Percentiles rank a stretch among this genome's conserved stretches.
Evolutionary conservation across 1,140 invertebrate genomes (phyloP).

Genomic region (Procambarus virginalis): DNA sequence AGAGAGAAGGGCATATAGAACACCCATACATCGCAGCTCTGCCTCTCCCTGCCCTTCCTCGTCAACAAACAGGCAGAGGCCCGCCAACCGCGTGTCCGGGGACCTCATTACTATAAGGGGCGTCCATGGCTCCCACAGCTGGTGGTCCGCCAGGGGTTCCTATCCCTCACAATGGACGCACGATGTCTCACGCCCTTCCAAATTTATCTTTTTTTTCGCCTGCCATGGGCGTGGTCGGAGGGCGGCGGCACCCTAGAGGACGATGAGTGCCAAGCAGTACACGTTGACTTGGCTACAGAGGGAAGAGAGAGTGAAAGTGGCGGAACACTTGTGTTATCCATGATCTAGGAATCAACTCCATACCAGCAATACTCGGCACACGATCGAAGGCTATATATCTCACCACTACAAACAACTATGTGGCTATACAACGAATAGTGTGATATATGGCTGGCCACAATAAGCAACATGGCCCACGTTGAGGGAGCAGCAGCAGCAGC

Average conservation of each 20-base stretch:
- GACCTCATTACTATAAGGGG: constrained; percentile 14
- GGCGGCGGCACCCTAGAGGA: background rate
- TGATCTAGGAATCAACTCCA: too few relatives aligned
- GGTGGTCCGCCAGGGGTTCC: background rate
- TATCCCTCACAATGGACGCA: background rate
- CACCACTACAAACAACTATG: too few relatives aligned
- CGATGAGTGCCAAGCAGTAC: background rate
- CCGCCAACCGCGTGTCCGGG: background rate
- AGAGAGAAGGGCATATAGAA: too few relatives aligned
- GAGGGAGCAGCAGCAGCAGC: too few relatives aligned
- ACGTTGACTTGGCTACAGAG: too few relatives aligned
- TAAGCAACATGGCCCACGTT: too few relatives aligned
- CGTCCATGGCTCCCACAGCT: constrained; percentile 1
- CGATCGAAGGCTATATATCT: too few relatives aligned
- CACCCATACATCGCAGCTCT: background rate
- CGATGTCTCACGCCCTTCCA: background rate
- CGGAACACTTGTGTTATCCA: too few relatives aligned
- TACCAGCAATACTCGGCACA: too few relatives aligned
- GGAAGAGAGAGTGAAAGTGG: too few relatives aligned
- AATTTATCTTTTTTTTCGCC: background rate
- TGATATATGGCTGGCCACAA: too few relatives aligned
- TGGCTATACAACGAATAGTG: too few relatives aligned
- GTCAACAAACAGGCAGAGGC: background rate
- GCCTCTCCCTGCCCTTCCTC: background rate
- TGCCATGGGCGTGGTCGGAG: background rate